Percentiles rank a stretch among this genome's conserved stretches.
Evolutionary conservation across 1,140 invertebrate genomes (phyloP).

Genomic region (Acromyrmex echinatior): DNA sequence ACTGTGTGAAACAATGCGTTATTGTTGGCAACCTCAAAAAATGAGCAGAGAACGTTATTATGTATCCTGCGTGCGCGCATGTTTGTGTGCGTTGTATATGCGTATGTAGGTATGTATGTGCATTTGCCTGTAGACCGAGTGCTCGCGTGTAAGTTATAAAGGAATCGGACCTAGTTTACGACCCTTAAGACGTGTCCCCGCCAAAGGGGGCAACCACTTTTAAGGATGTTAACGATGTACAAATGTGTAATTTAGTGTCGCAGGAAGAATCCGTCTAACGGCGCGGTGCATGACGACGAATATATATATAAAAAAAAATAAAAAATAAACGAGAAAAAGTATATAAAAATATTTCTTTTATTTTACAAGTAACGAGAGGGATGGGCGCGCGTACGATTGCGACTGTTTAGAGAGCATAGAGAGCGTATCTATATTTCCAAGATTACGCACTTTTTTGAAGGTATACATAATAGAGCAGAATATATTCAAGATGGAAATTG

Average conservation of each 20-base stretch:
- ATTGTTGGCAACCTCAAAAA: conserved; percentile 43
- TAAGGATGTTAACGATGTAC: conserved; percentile 79
- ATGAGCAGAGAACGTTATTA: conserved; percentile 50
- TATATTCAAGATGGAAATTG: conserved; percentile 39
- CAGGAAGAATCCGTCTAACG: conserved; percentile 73
- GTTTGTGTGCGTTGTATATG: conserved; percentile 42
- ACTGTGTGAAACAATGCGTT: neutral
- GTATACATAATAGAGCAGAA: conserved; percentile 75
- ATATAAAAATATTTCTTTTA: conserved; percentile 75
- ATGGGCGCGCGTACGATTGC: conserved; percentile 64
- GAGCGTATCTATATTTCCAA: conserved; percentile 79
- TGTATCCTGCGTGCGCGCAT: conserved; percentile 44
- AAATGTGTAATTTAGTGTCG: conserved; percentile 82
- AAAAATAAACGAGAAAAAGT: conserved; percentile 57
- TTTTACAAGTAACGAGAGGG: conserved; percentile 69
- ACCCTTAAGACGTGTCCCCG: conserved; percentile 52
- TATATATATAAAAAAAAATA: neutral
- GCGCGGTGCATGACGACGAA: conserved; percentile 64
- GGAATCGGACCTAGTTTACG: conserved; percentile 56
- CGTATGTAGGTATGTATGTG: conserved; percentile 24
- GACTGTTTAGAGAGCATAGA: conserved; percentile 74
- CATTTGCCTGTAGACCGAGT: conserved; percentile 17
- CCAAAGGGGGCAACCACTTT: conserved; percentile 53
- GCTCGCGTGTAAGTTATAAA: conserved; percentile 56
- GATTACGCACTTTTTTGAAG: conserved; percentile 78